phyloP scores from a whole-genome alignment of 2,888 invertebrate genomes.

The Cephus rjabovi region DNA sequence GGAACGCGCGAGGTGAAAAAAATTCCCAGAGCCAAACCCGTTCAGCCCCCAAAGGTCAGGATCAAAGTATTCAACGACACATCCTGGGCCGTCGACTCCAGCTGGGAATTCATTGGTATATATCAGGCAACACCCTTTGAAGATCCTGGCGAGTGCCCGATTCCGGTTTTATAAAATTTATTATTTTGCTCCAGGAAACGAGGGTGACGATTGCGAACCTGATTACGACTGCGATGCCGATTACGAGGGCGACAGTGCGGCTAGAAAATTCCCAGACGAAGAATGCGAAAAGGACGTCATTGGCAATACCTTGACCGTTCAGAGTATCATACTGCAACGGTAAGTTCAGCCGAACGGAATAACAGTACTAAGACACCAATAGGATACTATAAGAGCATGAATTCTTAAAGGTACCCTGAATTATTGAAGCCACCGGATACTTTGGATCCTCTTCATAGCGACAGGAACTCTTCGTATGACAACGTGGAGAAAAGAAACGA shows the following conservation, averaged over 20 bases:
- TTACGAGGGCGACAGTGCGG: slow-evolving; percentile 65
- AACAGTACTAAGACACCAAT: neutral
- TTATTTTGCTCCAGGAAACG: slow-evolving; percentile 64
- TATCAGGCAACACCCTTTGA: slow-evolving; percentile 29
- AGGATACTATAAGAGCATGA: neutral
- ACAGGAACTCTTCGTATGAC: slow-evolving; percentile 78
- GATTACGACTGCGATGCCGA: slow-evolving; percentile 71
- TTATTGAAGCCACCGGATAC: slow-evolving; percentile 72
- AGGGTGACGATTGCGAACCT: slow-evolving; percentile 68
- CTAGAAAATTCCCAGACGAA: slow-evolving; percentile 66
- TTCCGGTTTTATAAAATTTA: neutral
- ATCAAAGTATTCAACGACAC: slow-evolving; percentile 64
- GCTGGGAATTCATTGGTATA: slow-evolving; percentile 90
- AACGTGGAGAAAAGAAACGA: slow-evolving; percentile 74
- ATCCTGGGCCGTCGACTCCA: slow-evolving; percentile 88
- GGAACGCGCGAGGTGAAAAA: slow-evolving; percentile 63
- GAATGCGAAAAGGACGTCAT: slow-evolving; percentile 66
- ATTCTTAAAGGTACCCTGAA: slow-evolving; percentile 74
- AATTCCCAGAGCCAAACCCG: slow-evolving; percentile 75
- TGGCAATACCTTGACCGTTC: slow-evolving; percentile 76
- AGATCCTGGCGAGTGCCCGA: neutral
- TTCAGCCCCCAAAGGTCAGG: slow-evolving; percentile 76
- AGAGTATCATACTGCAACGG: slow-evolving; percentile 83
- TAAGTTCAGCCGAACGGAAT: slow-evolving; percentile 52
- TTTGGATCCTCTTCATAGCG: slow-evolving; percentile 57